These are phyloP conservation scores for Ptychoptera albimana DNA, from an alignment of 2,888 invertebrate genomes.

Conservation along the genomic window DNA sequence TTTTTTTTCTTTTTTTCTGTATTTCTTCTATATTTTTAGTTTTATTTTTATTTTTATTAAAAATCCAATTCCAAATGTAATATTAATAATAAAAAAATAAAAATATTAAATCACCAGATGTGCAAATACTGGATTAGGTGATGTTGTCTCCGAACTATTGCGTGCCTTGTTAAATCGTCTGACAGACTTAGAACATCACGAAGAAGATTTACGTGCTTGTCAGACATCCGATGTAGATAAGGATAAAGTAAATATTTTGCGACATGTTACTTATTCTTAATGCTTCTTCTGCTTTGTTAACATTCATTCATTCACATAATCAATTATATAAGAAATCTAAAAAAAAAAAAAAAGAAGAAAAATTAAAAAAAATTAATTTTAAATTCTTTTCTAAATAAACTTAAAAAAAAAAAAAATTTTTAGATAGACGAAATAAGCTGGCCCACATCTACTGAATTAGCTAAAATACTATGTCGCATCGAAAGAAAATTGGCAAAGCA, in stretches of 20 bases:
- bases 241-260: too few species aligned
- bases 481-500: conserved; percentile 30
- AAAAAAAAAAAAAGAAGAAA: too few species aligned
- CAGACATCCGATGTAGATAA: conserved; percentile 14
- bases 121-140: conserved; percentile 29
- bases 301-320: too few species aligned
- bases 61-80: too few species aligned
- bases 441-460: conserved; percentile 28
- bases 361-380: too few species aligned
- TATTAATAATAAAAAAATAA: background rate
- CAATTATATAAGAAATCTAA: too few species aligned
- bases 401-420: background rate
- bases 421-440: conserved; percentile 18
- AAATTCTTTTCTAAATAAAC: too few species aligned
- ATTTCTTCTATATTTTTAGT: too few species aligned
- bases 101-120: conserved; percentile 18
- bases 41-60: too few species aligned
- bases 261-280: too few species aligned
- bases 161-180: conserved; percentile 33
- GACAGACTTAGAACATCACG: conserved; percentile 32
- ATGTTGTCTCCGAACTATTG: conserved; percentile 29
- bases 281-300: too few species aligned
- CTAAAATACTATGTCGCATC: conserved; percentile 28
- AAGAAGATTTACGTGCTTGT: conserved; percentile 29
- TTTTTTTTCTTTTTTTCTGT: too few species aligned